Evolutionary conservation across 2,113 vertebrate genomes (phyloP), one percentile per base, ranked within the genome.

Genomic region (Sprattus sprattus): DNA sequence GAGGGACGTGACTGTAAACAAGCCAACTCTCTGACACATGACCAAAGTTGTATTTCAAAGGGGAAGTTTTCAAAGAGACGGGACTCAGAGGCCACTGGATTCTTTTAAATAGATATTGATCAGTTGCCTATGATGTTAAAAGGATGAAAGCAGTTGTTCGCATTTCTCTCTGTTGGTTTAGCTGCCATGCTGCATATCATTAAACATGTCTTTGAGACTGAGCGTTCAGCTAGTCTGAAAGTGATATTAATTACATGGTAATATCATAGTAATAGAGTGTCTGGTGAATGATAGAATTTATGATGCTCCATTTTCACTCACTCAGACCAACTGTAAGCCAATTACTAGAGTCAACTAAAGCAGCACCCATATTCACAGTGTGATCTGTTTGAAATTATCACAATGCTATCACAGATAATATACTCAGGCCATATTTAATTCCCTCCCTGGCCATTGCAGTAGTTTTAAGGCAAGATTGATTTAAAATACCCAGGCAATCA

Each of bases 1-100:
- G 25, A 28, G n/a, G 64, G 6, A 67, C 3, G 64, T 78, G 71
- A 78, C 4, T 78, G 71, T 78, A 78, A 78, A 78, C 71, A 78
- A 78, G 71, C 71, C 13, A 32, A 39, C 71, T 75, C 25, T 39
- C 10, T 78, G 71, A 78, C 71, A 78, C 25, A 78, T 39, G 28
- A 78, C 71, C 25, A 78, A 78, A 78, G 71, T 78, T 78, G 32
- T 32, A 78, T 78, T 78, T 78, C 71, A 75, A 75, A 75, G n/a
- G 10, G 28, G 25, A 75, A 75, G 67, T 75, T 75, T 75, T 75
- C 67, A 78, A 78, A 78, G 71, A 4, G 15, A 11, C n/a, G 13
- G 4, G 71, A 39, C 71, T 39, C 25, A 28, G 39, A 39, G 28
- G 32, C 71, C 13, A 44, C 0, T 13, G 71, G 71, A 78, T 78